Evolutionary conservation across 2,888 invertebrate species (phyloP).

Genomic region (Gymnocheta viridis): DNA sequence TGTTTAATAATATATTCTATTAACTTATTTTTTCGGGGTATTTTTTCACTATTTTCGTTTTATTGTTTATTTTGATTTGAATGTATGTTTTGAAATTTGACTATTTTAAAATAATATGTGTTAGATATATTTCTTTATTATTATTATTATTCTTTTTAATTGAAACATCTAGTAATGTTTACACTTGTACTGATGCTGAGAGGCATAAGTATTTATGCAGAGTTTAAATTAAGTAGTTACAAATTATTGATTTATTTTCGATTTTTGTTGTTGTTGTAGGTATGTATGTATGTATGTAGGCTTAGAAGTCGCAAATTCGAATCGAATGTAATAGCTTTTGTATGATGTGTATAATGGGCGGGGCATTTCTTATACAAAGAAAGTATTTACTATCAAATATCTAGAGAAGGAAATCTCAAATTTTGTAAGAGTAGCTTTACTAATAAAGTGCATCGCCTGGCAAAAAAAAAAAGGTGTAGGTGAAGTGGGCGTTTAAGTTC

Average conservation of each 20-base stretch:
- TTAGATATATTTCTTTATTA: constrained; percentile 15
- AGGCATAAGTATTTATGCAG: neutral
- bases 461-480: too few relatives aligned
- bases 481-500: too few relatives aligned
- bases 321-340: neutral
- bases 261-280: neutral
- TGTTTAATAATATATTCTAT: constrained; percentile 15
- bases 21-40: constrained; percentile 2
- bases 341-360: too few relatives aligned
- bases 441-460: too few relatives aligned
- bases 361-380: too few relatives aligned
- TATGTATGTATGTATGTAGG: neutral
- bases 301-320: neutral
- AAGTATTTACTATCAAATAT: too few relatives aligned
- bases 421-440: too few relatives aligned
- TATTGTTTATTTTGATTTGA: constrained; percentile 58
- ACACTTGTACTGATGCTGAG: neutral
- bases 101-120: constrained; percentile 51
- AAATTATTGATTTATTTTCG: constrained; percentile 23
- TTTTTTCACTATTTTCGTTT: constrained; percentile 29
- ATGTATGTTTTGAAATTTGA: constrained; percentile 44
- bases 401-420: too few relatives aligned
- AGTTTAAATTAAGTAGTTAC: constrained; percentile 34
- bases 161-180: constrained; percentile 44
- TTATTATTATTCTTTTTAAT: constrained; percentile 16